Evolutionary conservation across 2,888 invertebrate genomes (phyloP), one percentile per base, ranked within the genome.

Genomic region (Labia minor): DNA sequence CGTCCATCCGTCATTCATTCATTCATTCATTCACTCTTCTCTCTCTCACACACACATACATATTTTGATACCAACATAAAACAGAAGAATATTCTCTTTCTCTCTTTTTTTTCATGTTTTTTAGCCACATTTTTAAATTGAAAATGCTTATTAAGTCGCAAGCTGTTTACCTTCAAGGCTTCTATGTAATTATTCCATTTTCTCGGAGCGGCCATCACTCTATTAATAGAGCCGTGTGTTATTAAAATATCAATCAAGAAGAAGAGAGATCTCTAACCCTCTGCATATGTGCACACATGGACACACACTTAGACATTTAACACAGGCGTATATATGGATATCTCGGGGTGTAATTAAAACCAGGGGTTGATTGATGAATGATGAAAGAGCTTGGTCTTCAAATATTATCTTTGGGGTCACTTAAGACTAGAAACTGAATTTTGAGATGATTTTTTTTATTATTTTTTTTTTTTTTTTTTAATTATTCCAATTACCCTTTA

Each of bases 141-240:
- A 49, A 49, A 49, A 49, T 14, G 49, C 49, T 49, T 49, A 49
- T 49, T 49, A 49, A 49, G 49, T 11, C 49, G 49, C 49, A 49
- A 49, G 49, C 49, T 49, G 49, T 49, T 49, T 49, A 49, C 49
- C 49, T 49, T 49, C 49, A 8, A 4, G 49, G 49, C 8, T 14
- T 49, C n/a, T 49, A 49, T 49, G n/a, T 49, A 49, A 49, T 49
- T 49, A 49, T 49, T 49, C 49, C 49, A 49, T 49, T 49, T 49
- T 49, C 49, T 14, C 49, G n/a, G 16, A n/a, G 49, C 49, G 4
- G 49, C 49, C 49, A 49, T 49, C 49, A 49, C 49, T 49, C 49
- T 49, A 49, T 49, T 49, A 49, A 49, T 49, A 49, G n/a, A 49
- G n/a, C 49, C 14, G 8, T 49, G 16, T 49, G 49, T 49, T 49